Percentiles rank a stretch among this genome's conserved stretches.
These are phyloP conservation scores for Plemyria rubiginata DNA, from an alignment of 2,888 invertebrate species.

Conservation along the genomic window DNA sequence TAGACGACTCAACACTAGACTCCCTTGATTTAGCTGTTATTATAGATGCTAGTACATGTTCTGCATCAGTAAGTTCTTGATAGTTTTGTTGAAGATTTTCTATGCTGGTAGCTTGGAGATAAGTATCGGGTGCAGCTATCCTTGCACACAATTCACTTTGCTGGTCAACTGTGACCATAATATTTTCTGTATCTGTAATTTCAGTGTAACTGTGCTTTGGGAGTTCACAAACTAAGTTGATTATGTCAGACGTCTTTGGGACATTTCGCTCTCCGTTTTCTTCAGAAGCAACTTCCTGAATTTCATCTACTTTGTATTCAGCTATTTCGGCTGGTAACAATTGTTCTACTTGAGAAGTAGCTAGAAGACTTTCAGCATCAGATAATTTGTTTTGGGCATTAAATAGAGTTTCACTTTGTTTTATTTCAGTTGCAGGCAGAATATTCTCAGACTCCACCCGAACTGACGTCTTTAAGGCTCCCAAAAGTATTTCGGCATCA, in stretches of 20 bases:
- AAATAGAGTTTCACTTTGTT: slow-evolving; percentile 32
- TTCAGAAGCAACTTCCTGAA: slow-evolving; percentile 36
- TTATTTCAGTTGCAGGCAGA: slow-evolving; percentile 36
- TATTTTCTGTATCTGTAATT: slow-evolving; percentile 39
- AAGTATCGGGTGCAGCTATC: background rate
- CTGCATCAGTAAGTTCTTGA: slow-evolving; percentile 54
- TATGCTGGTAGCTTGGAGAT: slow-evolving; percentile 7
- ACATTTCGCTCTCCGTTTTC: slow-evolving; percentile 27
- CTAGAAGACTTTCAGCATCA: slow-evolving; percentile 48
- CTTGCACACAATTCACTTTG: slow-evolving; percentile 1
- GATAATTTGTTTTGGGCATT: slow-evolving; percentile 38
- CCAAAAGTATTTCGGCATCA: slow-evolving; percentile 55
- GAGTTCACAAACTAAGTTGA: slow-evolving; percentile 31
- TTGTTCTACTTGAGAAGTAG: slow-evolving; percentile 43
- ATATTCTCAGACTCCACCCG: slow-evolving; percentile 37
- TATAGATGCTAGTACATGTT: slow-evolving; percentile 47
- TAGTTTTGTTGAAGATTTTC: slow-evolving; percentile 42
- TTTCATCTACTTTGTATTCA: slow-evolving; percentile 33
- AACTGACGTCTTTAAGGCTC: slow-evolving; percentile 37
- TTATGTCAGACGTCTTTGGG: slow-evolving; percentile 27
- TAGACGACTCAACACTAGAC: slow-evolving; percentile 39
- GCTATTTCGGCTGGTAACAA: slow-evolving; percentile 35
- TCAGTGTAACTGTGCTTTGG: slow-evolving; percentile 38
- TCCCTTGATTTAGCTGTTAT: slow-evolving; percentile 44
- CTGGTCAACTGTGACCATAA: slow-evolving; percentile 26